Conservation (phyloP, 2,113 vertebrate species). For the Dipodomys ordii region DNA sequence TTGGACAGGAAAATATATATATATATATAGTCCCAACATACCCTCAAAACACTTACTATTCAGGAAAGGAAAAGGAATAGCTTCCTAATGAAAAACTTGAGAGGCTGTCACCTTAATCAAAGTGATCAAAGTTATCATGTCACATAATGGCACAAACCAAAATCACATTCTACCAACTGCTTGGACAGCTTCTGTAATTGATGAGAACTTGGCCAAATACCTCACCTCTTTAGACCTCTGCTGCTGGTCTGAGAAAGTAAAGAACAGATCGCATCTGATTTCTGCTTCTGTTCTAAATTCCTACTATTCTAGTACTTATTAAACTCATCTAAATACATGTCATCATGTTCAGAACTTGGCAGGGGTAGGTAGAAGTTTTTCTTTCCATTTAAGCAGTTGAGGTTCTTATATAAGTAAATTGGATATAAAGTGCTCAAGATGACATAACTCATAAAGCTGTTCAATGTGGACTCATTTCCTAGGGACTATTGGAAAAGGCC, state of each 20-base stretch:
- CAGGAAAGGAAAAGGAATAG: slow-evolving; percentile 16
- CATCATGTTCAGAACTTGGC: slow-evolving; percentile 17
- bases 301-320: slow-evolving; percentile 41
- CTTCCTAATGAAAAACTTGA: background rate
- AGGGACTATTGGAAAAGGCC: slow-evolving; percentile 20
- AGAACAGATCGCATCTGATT: background rate
- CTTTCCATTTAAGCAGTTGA: slow-evolving; percentile 45
- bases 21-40: slow-evolving; percentile 21
- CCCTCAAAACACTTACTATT: background rate
- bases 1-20: slow-evolving; percentile 56
- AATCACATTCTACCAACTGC: background rate
- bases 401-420: slow-evolving; percentile 47
- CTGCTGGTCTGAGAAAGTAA: slow-evolving; percentile 29
- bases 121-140: slow-evolving; percentile 28
- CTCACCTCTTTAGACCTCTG: background rate
- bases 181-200: background rate
- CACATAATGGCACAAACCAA: background rate
- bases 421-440: background rate
- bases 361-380: slow-evolving; percentile 19
- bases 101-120: background rate
- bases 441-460: slow-evolving; percentile 48
- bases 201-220: background rate
- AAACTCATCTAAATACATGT: slow-evolving; percentile 46
- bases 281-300: slow-evolving; percentile 29
- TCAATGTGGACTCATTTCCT: slow-evolving; percentile 31